These are phyloP conservation scores for Holacanthella duospinosa DNA, from an alignment of 2,888 invertebrate genomes.

Conservation along the genomic window DNA sequence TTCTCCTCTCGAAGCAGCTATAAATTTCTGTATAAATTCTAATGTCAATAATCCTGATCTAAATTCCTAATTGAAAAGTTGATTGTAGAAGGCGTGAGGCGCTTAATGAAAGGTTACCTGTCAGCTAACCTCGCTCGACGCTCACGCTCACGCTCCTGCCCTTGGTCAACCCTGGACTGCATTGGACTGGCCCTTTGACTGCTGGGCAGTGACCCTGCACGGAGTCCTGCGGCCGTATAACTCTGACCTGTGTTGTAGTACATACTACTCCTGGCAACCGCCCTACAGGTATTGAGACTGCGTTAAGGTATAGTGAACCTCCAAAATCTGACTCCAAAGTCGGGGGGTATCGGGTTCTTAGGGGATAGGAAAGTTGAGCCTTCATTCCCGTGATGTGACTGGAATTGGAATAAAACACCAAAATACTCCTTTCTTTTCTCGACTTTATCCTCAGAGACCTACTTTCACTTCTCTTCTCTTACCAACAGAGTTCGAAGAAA, in stretches of 20 bases:
- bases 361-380: neutral
- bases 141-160: neutral
- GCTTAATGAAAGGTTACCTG: neutral
- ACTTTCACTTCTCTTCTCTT: neutral
- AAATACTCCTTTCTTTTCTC: neutral
- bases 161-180: slow-evolving; percentile 3
- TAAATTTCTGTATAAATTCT: too few species aligned
- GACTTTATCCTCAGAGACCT: slow-evolving; percentile 1
- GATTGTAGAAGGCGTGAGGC: too few species aligned
- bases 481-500: too few species aligned
- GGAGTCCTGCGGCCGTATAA: slow-evolving; percentile 1
- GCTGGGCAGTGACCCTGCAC: slow-evolving; percentile 6
- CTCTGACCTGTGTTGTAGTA: slow-evolving; percentile 4
- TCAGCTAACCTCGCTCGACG: slow-evolving; percentile 1
- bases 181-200: slow-evolving; percentile 4
- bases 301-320: neutral
- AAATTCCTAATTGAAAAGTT: too few species aligned
- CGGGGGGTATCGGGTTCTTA: neutral
- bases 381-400: slow-evolving; percentile 1
- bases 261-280: neutral
- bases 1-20: too few species aligned
- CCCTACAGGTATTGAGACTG: slow-evolving; percentile 5
- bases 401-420: neutral
- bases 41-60: too few species aligned
- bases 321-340: neutral